These are phyloP conservation scores for Philaenus spumarius DNA, from an alignment of 1,140 invertebrate species.

Conservation along the genomic window DNA sequence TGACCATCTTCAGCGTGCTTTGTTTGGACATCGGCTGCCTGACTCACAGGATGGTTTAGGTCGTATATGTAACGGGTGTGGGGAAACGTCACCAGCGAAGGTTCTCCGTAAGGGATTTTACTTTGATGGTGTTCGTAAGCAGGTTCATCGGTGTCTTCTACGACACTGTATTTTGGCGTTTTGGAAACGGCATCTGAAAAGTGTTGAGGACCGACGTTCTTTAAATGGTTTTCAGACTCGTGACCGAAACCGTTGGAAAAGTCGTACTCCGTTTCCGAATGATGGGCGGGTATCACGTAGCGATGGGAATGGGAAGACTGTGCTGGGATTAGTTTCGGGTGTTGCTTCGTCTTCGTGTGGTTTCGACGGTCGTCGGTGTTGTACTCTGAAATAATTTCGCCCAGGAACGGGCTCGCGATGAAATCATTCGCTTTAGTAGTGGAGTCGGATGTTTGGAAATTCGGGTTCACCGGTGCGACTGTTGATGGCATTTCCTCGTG, in stretches of 20 bases:
- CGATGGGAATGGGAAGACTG: not conserved
- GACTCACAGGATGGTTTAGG: too few relatives aligned
- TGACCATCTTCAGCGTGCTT: too few relatives aligned
- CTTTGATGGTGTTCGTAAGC: too few relatives aligned
- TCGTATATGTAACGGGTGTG: too few relatives aligned
- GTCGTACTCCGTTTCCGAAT: not conserved
- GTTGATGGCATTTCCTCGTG: not conserved
- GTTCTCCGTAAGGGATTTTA: too few relatives aligned
- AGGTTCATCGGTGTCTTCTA: too few relatives aligned
- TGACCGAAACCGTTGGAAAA: not conserved
- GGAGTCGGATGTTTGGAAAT: not conserved
- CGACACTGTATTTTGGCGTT: too few relatives aligned
- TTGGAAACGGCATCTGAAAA: not conserved
- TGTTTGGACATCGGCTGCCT: too few relatives aligned
- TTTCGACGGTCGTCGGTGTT: not conserved
- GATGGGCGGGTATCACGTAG: not conserved
- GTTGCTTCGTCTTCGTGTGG: not conserved
- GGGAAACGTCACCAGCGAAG: too few relatives aligned
- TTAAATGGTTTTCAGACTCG: not conserved
- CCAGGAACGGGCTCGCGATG: conserved; percentile 4
- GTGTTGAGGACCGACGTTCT: not conserved
- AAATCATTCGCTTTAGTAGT: not conserved
- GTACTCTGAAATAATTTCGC: conserved; percentile 5
- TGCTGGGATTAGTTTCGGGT: not conserved
- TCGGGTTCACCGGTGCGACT: not conserved